Percentiles rank a stretch among this genome's conserved stretches.
Conservation (phyloP, 2,797 vertebrate genomes). For the Bucorvus abyssinicus region DNA sequence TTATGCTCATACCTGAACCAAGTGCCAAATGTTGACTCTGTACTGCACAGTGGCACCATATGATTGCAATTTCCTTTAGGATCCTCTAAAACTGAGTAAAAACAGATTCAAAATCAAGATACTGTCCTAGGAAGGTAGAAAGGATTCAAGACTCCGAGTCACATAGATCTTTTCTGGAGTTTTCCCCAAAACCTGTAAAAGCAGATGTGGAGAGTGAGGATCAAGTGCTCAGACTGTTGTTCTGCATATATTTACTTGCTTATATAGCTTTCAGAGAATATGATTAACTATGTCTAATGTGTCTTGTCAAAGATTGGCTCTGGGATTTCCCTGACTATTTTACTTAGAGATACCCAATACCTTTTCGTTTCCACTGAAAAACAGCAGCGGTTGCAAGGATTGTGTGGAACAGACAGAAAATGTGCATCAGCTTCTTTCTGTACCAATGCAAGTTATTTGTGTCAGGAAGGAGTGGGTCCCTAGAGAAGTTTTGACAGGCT, state of each 20-base stretch:
- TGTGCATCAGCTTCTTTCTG: neutral
- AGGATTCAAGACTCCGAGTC: neutral
- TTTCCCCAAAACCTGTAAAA: neutral
- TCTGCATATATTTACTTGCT: neutral
- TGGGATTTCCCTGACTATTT: neutral
- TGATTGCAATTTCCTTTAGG: neutral
- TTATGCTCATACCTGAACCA: accelerated
- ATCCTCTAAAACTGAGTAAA: neutral
- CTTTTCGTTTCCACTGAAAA: neutral
- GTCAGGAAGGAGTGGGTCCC: neutral
- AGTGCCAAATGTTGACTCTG: neutral
- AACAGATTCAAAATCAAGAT: neutral
- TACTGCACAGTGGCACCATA: neutral
- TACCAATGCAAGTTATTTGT: neutral
- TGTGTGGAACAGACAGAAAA: neutral
- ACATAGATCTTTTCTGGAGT: neutral
- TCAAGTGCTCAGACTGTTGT: neutral
- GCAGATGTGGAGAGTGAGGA: neutral
- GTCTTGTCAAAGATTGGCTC: neutral
- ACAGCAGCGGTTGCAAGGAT: neutral
- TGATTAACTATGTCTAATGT: neutral
- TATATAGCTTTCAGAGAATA: neutral
- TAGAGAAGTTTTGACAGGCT: neutral
- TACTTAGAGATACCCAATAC: neutral
- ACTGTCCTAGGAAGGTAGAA: neutral